phyloP scores from a whole-genome alignment of 2,113 vertebrate species.

The Tetrax tetrax region DNA sequence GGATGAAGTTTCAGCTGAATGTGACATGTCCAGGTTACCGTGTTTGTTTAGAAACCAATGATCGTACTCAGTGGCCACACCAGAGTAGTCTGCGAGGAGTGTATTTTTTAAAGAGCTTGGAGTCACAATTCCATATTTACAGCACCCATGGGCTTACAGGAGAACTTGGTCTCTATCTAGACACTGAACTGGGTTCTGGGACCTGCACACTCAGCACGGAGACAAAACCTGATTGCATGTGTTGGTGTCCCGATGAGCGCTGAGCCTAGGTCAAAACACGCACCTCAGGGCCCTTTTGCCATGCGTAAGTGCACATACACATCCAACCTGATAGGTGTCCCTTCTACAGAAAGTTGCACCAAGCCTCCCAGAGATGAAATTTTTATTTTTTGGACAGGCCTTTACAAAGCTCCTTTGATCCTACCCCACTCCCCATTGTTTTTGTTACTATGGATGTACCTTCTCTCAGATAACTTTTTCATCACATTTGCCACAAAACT shows the following conservation, averaged over 20 bases:
- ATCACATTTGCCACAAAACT: neutral
- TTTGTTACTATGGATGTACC: neutral
- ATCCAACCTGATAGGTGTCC: fast-evolving
- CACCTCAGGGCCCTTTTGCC: neutral
- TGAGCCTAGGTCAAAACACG: neutral
- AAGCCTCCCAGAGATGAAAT: neutral
- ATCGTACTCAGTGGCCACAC: neutral
- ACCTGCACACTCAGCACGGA: fast-evolving
- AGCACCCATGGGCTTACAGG: neutral
- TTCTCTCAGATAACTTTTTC: neutral
- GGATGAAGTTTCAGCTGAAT: constrained; percentile 8
- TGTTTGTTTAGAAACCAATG: constrained; percentile 11
- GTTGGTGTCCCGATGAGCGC: neutral
- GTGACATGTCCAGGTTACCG: neutral
- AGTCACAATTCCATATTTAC: neutral
- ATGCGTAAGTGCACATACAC: neutral
- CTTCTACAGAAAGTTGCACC: neutral
- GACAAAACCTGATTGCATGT: neutral
- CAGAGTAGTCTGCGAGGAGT: neutral
- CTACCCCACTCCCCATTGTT: neutral
- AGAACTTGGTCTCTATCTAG: neutral
- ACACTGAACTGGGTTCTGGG: neutral
- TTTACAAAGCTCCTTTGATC: neutral
- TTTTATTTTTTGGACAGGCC: neutral
- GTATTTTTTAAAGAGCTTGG: neutral